Conservation (phyloP, 2,797 vertebrate species). For the Merluccius polli region DNA sequence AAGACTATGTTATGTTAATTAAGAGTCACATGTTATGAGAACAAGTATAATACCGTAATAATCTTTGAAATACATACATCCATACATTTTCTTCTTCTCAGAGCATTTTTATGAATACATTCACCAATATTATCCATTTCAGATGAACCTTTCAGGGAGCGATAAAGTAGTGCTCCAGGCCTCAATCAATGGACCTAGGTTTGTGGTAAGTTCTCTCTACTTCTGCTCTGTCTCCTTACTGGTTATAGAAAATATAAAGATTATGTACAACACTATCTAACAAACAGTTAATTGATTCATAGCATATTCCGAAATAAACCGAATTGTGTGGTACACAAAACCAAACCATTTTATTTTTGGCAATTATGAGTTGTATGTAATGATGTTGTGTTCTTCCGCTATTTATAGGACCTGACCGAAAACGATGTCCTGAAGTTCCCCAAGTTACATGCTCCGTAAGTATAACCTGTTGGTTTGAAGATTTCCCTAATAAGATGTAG, state of each 20-base stretch:
- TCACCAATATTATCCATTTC: background rate
- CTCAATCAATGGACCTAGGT: constrained; percentile 82
- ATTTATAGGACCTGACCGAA: constrained; percentile 85
- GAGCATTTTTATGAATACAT: background rate
- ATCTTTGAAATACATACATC: background rate
- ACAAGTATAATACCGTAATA: background rate
- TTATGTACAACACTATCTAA: background rate
- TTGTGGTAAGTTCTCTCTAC: constrained; percentile 81
- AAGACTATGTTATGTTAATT: too few species aligned
- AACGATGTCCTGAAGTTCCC: constrained; percentile 94
- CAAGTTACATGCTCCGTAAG: constrained; percentile 88
- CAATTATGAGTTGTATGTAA: background rate
- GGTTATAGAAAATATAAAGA: background rate
- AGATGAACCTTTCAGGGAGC: constrained; percentile 84
- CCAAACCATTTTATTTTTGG: background rate
- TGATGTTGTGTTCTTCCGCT: constrained; percentile 8
- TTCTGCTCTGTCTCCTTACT: background rate
- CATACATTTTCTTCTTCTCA: background rate
- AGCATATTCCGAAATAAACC: too few species aligned
- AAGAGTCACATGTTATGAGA: background rate
- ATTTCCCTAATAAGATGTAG: too few species aligned
- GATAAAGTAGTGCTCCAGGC: constrained; percentile 82
- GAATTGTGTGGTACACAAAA: background rate
- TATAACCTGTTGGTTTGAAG: constrained; percentile 29
- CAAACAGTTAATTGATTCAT: background rate